These are phyloP conservation scores for Diloba caeruleocephala DNA, from an alignment of 2,888 invertebrate species.

Conservation along the genomic window DNA sequence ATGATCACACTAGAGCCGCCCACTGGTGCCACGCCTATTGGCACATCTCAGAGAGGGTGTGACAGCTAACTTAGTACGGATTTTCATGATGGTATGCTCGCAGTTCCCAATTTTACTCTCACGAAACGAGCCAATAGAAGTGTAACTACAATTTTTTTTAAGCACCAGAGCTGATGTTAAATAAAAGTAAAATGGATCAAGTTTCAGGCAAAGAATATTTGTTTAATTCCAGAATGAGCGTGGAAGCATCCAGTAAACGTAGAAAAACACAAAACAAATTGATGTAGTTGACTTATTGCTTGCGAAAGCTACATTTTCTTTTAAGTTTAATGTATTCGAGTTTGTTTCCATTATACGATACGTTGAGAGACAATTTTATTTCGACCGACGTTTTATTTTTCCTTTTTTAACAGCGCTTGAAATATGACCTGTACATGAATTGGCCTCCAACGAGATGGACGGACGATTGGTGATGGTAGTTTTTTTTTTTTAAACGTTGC, in stretches of 20 bases:
- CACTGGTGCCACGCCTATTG: no score
- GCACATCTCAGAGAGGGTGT: no score
- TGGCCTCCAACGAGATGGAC: no score
- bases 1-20: no score
- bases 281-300: slow-evolving; percentile 45
- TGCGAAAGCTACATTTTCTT: slow-evolving; percentile 37
- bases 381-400: background rate
- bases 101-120: no score
- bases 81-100: no score
- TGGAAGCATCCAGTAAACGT: slow-evolving; percentile 29
- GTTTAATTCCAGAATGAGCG: slow-evolving; percentile 30
- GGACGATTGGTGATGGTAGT: no score
- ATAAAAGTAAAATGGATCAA: background rate
- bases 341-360: slow-evolving; percentile 13
- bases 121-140: no score
- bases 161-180: background rate
- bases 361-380: background rate
- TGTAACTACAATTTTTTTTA: no score
- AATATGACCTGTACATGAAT: no score
- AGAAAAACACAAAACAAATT: slow-evolving; percentile 28
- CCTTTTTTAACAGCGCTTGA: background rate
- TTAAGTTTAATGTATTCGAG: slow-evolving; percentile 41
- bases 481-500: no score
- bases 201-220: slow-evolving; percentile 1
- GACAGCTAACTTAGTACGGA: no score